These are phyloP conservation scores for Hyperoplus immaculatus DNA, from an alignment of 2,797 vertebrate species.

Conservation along the genomic window DNA sequence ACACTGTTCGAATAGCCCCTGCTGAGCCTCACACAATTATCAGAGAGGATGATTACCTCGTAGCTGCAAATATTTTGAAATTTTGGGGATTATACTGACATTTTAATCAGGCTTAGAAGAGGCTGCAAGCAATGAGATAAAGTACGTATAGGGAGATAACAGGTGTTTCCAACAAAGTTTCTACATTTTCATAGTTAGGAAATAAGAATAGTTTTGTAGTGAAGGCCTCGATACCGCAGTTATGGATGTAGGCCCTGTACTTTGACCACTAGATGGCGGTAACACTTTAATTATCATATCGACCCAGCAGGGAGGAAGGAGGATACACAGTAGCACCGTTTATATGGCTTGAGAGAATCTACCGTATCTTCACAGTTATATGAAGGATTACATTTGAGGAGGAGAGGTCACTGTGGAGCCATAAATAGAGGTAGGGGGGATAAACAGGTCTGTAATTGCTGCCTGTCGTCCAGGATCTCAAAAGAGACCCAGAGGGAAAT, in stretches of 20 bases:
- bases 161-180: background rate
- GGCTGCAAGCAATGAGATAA: background rate
- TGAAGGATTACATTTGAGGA: conserved; percentile 16
- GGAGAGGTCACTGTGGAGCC: conserved; percentile 16
- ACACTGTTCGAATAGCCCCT: conserved; percentile 20
- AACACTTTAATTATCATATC: conserved; percentile 30
- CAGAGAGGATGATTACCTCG: conserved; percentile 21
- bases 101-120: conserved; percentile 17
- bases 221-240: background rate
- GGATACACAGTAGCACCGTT: background rate
- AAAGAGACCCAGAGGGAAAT: conserved; percentile 63
- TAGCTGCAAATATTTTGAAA: conserved; percentile 2
- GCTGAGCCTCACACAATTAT: conserved; percentile 22
- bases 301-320: conserved; percentile 1
- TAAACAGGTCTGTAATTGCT: conserved; percentile 72
- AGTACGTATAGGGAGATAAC: background rate
- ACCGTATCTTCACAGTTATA: conserved; percentile 10
- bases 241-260: background rate
- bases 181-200: background rate
- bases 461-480: conserved; percentile 58
- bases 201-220: background rate
- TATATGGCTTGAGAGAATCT: background rate
- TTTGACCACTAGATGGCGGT: conserved; percentile 77
- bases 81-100: background rate
- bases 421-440: conserved; percentile 60